Evolutionary conservation across 2,888 invertebrate species (phyloP).

Genomic region (Sceliomorpha sp.): DNA sequence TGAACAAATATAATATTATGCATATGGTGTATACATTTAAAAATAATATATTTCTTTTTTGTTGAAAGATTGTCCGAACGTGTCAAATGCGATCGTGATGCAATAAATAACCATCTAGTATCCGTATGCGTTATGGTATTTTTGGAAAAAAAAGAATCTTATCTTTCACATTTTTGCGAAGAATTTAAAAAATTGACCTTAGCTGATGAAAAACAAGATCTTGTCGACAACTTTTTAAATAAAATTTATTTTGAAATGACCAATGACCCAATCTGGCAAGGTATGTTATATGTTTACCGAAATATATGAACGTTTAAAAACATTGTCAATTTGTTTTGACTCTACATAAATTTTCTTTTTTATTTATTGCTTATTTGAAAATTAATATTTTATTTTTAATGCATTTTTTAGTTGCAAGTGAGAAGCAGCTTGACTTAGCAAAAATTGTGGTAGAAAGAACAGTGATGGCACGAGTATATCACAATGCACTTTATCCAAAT

Average conservation of each 20-base stretch:
- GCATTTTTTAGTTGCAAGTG: constrained; percentile 83
- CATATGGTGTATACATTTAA: too few species aligned
- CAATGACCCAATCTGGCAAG: constrained; percentile 87
- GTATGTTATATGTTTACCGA: constrained; percentile 73
- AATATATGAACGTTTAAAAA: constrained; percentile 3
- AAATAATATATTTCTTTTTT: too few species aligned
- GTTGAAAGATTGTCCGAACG: constrained; percentile 82
- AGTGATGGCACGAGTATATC: constrained; percentile 95
- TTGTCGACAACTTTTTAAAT: constrained; percentile 90
- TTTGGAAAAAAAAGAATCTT: constrained; percentile 88
- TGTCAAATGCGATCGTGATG: constrained; percentile 86
- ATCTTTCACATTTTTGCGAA: constrained; percentile 87
- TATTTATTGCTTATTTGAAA: constrained; percentile 5
- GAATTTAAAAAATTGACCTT: constrained; percentile 90
- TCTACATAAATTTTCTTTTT: neutral
- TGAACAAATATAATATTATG: too few species aligned
- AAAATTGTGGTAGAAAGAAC: constrained; percentile 92
- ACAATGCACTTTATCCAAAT: constrained; percentile 96
- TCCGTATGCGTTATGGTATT: constrained; percentile 90
- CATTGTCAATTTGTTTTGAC: constrained; percentile 19
- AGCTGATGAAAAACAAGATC: constrained; percentile 95
- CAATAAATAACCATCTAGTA: constrained; percentile 87
- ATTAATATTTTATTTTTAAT: constrained; percentile 3
- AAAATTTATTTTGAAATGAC: constrained; percentile 86
- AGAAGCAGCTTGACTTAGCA: constrained; percentile 87